phyloP scores from a whole-genome alignment of 2,888 invertebrate genomes.

The Eretmocerus hayati region DNA sequence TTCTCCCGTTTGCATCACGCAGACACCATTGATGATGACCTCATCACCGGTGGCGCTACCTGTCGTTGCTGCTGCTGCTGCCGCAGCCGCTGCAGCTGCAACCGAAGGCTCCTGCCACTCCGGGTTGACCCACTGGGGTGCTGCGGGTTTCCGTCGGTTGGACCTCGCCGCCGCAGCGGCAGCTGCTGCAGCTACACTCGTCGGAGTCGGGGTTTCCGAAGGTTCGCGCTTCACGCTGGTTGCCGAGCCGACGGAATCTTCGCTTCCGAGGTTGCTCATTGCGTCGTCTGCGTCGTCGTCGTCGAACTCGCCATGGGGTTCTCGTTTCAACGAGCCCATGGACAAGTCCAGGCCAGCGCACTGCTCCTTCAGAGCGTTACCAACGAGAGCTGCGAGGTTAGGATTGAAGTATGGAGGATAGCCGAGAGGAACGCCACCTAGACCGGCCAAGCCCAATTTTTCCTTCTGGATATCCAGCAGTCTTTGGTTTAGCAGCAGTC shows the following conservation, averaged over 20 bases:
- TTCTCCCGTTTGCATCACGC: constrained; percentile 75
- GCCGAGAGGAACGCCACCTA: constrained; percentile 53
- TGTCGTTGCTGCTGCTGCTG: no score
- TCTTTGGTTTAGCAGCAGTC: constrained; percentile 81
- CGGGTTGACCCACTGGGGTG: constrained; percentile 96
- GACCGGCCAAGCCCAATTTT: constrained; percentile 55
- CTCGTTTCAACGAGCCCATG: constrained; percentile 73
- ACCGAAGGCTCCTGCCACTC: constrained; percentile 71
- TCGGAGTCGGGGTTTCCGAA: constrained; percentile 32
- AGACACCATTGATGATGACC: constrained; percentile 89
- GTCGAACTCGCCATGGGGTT: constrained; percentile 72
- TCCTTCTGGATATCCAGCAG: constrained; percentile 82
- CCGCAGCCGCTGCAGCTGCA: no score
- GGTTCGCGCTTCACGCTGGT: constrained; percentile 44
- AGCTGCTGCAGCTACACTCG: constrained; percentile 17
- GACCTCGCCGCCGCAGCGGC: constrained; percentile 45
- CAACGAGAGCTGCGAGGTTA: constrained; percentile 70
- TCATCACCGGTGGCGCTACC: constrained; percentile 57
- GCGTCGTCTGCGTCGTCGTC: constrained; percentile 59
- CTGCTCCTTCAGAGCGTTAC: constrained; percentile 67
- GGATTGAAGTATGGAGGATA: constrained; percentile 74
- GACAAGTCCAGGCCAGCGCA: constrained; percentile 82
- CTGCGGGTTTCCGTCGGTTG: constrained; percentile 85
- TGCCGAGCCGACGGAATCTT: constrained; percentile 52
- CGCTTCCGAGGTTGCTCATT: constrained; percentile 69